Base-by-base conservation (phyloP, 2,888 invertebrate genomes). In the Synergus gifuensis region DNA sequence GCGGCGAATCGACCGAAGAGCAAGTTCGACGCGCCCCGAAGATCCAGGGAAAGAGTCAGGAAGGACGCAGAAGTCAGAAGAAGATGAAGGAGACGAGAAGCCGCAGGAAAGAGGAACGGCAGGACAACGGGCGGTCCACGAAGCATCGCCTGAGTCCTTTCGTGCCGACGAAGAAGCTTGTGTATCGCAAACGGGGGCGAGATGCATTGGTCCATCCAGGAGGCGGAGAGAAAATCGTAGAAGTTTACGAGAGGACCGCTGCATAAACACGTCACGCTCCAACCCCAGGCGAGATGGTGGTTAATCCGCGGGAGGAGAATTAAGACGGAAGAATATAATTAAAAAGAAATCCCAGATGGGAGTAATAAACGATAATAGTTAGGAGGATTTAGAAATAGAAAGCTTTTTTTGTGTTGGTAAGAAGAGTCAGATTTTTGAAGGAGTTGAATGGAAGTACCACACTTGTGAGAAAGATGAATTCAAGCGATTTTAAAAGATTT, bases 251-350 rank as follows among this genome's bases (percentile, higher is more conserved):
- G 87, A 84, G 86, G 85, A 86, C 80, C 85, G 84, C 83, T 82
- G 86, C 88, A 88, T 88, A 88, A 88, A 88, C 87, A 88, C 87
- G 87, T 88, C 87, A 87, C 86, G 86, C 82, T 79, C 81, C 80
- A 81, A 85, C 87, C 84, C 78, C 81, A 76, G 86, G 84, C 87
- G 49, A 76, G 58, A 54, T 78, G 80, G 76, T 86, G 85, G 85
- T 87, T 83, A 86, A 73, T 28, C 73, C 73, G 36, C 11, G 28
- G n/a, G 67, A 67, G 22, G 44, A n/a, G 18, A 67, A 22, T 22
- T 12, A 44, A 46, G n/a, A 40, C 22, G 18, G 7, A 7, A 8
- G 14, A 67, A 67, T 14, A 5, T 18, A n/a, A 9, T 54, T 54
- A n/a, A 54, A 54, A 18, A 54, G 8, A 54, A 54, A n/a, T 54